These are phyloP conservation scores for Actenoides lindsayi DNA, from an alignment of 2,113 vertebrate species.

Conservation along the genomic window DNA sequence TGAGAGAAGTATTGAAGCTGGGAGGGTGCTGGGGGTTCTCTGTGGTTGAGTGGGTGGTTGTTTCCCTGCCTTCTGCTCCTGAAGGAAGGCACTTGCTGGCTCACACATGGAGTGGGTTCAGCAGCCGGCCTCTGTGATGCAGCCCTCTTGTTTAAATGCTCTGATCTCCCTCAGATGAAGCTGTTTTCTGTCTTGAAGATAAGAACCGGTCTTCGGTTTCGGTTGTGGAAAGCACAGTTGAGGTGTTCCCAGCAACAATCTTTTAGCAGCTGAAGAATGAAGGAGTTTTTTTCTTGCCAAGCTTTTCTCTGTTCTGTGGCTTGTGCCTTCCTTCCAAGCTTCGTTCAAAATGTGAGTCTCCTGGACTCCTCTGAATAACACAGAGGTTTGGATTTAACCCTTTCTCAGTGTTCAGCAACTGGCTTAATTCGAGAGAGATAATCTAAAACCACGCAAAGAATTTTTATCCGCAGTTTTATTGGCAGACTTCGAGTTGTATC, in stretches of 20 bases:
- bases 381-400: background rate
- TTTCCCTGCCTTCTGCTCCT: background rate
- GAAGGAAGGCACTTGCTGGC: background rate
- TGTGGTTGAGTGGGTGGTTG: rapidly evolving
- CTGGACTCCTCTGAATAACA: background rate
- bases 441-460: background rate
- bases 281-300: background rate
- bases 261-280: background rate
- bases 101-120: rapidly evolving
- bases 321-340: background rate
- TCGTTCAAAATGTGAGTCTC: background rate
- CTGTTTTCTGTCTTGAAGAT: background rate
- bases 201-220: background rate
- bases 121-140: background rate
- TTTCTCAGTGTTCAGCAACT: background rate
- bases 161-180: background rate
- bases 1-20: background rate
- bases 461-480: background rate
- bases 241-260: background rate
- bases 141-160: background rate
- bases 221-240: background rate
- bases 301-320: background rate
- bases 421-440: background rate
- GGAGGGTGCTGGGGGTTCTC: background rate
- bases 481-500: background rate